Base-by-base conservation (phyloP, 2,113 vertebrate genomes). In the Bos javanicus region DNA sequence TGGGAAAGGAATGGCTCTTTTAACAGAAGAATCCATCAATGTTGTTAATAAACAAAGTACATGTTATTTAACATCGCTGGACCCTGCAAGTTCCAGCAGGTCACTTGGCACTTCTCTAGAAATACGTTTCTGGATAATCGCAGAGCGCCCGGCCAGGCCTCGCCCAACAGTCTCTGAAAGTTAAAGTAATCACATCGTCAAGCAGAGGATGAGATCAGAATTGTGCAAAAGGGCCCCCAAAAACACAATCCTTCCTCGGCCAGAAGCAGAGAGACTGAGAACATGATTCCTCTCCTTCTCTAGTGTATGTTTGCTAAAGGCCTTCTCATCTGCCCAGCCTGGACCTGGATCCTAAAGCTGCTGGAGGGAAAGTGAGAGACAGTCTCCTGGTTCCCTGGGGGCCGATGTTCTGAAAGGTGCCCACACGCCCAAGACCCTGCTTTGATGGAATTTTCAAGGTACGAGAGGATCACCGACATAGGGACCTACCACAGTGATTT, bases 11-110 rank as follows among this genome's bases (percentile, higher is more conserved):
- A 67, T 13, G 57, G n/a, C 30, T 95, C 82, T 91, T 80, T 80
- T 90, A 81, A 36, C 92, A 95, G 60, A 62, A 94, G 59, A 74
- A 91, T 59, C 84, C 48, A 88, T 96, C 97, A 36, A 6, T 39
- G 25, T 48, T 46, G 80, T 90, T 82, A 59, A 91, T 84, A 97
- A 95, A 88, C 74, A 88, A 19, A 4, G 23, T 48, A 4, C 48
- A 21, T 33, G 26, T 30, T 81, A 52, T 33, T 81, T 26, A 4
- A 71, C 67, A 57, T 82, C 33, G 4, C 2, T 10, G 59, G 90
- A 28, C 36, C 43, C 82, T n/a, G 3, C 19, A 16, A 86, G 86
- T 28, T 36, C 78, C 28, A 28, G 36, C 28, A 11, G 76, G 54
- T 89, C 87, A 56, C 82, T 16, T 64, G 91, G 57, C 60, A 16